Conservation (phyloP, 2,113 vertebrate species). For the Pseudolaguvia tuberculata region DNA sequence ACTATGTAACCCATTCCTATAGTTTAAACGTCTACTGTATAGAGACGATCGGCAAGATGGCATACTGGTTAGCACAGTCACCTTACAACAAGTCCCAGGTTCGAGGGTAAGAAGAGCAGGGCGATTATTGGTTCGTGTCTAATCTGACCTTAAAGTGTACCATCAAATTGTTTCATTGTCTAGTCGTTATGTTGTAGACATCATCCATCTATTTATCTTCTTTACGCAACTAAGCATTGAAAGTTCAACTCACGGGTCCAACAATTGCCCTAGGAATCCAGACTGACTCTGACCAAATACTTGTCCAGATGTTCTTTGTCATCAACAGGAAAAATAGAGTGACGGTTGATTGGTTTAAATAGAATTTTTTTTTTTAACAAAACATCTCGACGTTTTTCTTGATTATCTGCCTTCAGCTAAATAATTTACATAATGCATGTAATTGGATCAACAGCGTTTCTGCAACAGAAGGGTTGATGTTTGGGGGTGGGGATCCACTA, state of each 20-base stretch:
- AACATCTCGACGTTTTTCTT: neutral
- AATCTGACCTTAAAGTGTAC: neutral
- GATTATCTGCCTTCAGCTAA: slow-evolving; percentile 1
- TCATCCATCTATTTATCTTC: no score
- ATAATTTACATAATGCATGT: slow-evolving; percentile 9
- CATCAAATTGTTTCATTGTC: neutral
- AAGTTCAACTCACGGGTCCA: no score
- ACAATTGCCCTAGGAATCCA: no score
- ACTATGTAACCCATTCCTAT: no score
- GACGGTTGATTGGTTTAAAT: neutral
- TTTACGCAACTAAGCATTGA: no score
- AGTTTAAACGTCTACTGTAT: no score
- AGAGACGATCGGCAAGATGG: no score
- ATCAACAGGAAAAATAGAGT: no score
- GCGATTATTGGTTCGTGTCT: neutral
- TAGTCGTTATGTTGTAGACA: neutral
- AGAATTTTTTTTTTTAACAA: neutral
- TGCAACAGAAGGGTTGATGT: neutral
- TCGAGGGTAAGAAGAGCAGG: neutral
- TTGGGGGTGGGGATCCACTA: neutral
- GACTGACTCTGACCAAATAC: no score
- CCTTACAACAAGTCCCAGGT: no score
- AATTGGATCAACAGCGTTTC: slow-evolving; percentile 8
- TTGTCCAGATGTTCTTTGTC: no score
- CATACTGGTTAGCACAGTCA: no score